Evolutionary conservation across 1,140 invertebrate genomes (phyloP), one percentile per base, ranked within the genome.

Genomic region (Drosophila sp.): DNA sequence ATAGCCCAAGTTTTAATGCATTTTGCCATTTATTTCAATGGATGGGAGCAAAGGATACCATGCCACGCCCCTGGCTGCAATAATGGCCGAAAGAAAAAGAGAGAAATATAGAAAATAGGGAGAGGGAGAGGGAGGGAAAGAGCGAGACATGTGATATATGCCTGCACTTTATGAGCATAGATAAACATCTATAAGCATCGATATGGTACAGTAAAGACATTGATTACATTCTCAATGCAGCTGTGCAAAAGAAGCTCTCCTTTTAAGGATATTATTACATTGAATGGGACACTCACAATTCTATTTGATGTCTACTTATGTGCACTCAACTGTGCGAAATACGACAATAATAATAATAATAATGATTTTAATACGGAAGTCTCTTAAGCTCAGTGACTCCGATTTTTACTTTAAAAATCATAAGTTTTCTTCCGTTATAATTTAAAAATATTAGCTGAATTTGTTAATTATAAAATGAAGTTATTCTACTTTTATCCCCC

Each of bases 11-110:
- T 86, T 81, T 67, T 63, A 71, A 56, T 64, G 46, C 66, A 57
- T 70, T 75, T 72, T 67, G 36, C 66, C 71, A 73, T 76, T 82
- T 86, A 87, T 86, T 78, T 86, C 82, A 87, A 86, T 86, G 82
- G 74, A 87, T 81, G 77, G 82, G 62, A 87, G 70, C 65, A 79
- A 83, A 76, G 76, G 72, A 83, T 76, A 8, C 32, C 48, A 38
- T 5, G 50, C 21, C 59, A 51, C 59, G 46, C 59, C 59, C 59
- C 34, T 25, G 18, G 7, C 18, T 7, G 29, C 21, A 9, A 13
- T 29, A 43, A 14, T 34, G 13, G n/a, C 57, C 41, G 9, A n/a
- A 3, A 40, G 36, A 43, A 13, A 14, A 6, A 66, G 21, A 16
- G 14, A 32, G 2, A 53, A 11, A 32, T n/a, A n/a, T n/a, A n/a